Evolutionary conservation across 1,140 invertebrate genomes (phyloP).

Genomic region (Hylaeus volcanicus): DNA sequence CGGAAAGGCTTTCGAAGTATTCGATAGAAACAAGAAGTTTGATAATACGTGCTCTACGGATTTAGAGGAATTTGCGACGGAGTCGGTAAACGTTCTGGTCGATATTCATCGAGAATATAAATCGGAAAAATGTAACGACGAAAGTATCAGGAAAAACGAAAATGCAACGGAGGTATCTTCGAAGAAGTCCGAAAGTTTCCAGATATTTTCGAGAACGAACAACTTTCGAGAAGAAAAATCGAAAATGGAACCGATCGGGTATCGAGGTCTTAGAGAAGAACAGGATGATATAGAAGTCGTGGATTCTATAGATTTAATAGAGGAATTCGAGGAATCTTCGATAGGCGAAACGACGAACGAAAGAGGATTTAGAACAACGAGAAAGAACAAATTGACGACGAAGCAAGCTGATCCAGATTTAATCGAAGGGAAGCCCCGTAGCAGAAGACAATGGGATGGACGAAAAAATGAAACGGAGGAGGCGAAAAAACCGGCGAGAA

Average conservation of each 20-base stretch:
- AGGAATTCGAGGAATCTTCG: constrained; percentile 57
- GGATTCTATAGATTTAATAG: constrained; percentile 65
- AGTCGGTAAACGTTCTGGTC: constrained; percentile 69
- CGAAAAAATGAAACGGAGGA: constrained; percentile 31
- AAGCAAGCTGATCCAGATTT: constrained; percentile 14
- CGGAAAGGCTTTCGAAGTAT: neutral
- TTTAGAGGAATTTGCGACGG: constrained; percentile 34
- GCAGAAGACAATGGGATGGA: constrained; percentile 66
- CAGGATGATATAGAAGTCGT: constrained; percentile 16
- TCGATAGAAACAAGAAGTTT: constrained; percentile 8
- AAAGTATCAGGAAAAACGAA: neutral
- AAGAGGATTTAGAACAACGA: neutral
- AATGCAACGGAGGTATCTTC: neutral
- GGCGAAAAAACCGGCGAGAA: constrained; percentile 57
- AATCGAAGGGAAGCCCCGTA: constrained; percentile 16
- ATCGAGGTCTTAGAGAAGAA: neutral
- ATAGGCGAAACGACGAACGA: neutral
- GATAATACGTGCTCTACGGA: neutral
- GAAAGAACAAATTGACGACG: neutral
- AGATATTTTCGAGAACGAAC: constrained; percentile 21
- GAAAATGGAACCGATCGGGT: neutral
- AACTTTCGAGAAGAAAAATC: neutral
- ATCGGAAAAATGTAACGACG: neutral
- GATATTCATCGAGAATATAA: constrained; percentile 72
- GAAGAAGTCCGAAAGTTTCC: constrained; percentile 5